These are phyloP conservation scores for Hipposideros larvatus DNA, from an alignment of 2,797 vertebrate species.

Conservation along the genomic window DNA sequence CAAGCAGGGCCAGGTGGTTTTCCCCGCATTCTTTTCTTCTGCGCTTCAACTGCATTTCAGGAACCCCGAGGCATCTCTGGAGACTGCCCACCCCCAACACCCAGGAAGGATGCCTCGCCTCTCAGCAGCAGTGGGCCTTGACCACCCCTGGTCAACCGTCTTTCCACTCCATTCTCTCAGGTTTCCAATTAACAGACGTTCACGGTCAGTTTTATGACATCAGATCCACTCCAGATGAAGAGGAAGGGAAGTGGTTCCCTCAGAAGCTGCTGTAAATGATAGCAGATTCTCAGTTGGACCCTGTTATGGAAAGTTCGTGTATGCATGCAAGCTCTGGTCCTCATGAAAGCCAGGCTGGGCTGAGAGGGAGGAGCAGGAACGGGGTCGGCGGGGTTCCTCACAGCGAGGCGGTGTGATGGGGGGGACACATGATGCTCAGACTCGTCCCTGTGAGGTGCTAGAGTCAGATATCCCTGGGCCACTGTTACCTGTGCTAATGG, in stretches of 20 bases:
- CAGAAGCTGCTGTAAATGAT: background rate
- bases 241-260: constrained; percentile 46
- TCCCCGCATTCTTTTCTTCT: background rate
- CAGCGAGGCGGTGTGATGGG: background rate
- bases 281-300: constrained; percentile 45
- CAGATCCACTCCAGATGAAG: constrained; percentile 56
- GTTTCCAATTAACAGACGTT: constrained; percentile 54
- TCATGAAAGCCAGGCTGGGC: background rate
- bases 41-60: background rate
- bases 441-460: background rate
- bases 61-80: background rate
- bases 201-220: constrained; percentile 35
- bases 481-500: background rate
- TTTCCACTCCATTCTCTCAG: background rate
- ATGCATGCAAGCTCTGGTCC: background rate
- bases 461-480: background rate
- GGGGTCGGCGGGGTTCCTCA: background rate
- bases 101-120: background rate
- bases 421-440: background rate
- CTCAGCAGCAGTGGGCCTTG: background rate
- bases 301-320: constrained; percentile 13
- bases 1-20: background rate
- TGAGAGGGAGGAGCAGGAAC: background rate
- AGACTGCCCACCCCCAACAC: background rate
- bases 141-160: fast-evolving